phyloP scores from a whole-genome alignment of 2,797 vertebrate genomes.

The Leptoclinus maculatus region DNA sequence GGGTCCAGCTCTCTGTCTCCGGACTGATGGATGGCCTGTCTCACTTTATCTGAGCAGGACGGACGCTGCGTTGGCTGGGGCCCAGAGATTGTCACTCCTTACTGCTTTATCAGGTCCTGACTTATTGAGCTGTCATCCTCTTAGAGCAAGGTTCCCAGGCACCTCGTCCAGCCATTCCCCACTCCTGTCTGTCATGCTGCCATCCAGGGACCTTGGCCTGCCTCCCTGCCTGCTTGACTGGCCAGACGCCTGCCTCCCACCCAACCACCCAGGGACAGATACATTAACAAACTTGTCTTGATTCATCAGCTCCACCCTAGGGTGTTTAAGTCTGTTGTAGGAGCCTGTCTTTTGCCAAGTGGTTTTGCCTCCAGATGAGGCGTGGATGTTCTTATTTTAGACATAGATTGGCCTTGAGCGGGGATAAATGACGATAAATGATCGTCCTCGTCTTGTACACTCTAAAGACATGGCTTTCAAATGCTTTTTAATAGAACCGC shows the following conservation, averaged over 20 bases:
- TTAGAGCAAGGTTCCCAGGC: conserved; percentile 73
- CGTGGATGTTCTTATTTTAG: conserved; percentile 35
- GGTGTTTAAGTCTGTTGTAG: conserved; percentile 41
- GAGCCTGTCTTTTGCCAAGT: conserved; percentile 44
- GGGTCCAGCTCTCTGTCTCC: conserved; percentile 68
- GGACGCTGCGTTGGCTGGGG: conserved; percentile 75
- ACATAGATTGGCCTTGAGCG: conserved; percentile 7
- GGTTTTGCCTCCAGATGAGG: conserved; percentile 56
- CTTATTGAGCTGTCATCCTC: conserved; percentile 81
- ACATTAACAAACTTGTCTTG: conserved; percentile 54
- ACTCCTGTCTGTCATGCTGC: conserved; percentile 61
- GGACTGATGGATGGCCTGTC: conserved; percentile 82
- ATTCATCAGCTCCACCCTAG: conserved; percentile 62
- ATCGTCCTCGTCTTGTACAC: conserved; percentile 2
- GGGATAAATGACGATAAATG: conserved; percentile 12
- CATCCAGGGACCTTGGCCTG: conserved; percentile 65
- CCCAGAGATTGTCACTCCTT: conserved; percentile 77
- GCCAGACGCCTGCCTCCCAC: conserved; percentile 44
- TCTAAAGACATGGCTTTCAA: conserved; percentile 11
- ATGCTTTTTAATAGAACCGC: conserved; percentile 18
- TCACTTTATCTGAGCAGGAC: conserved; percentile 81
- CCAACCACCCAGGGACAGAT: conserved; percentile 43
- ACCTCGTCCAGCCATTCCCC: conserved; percentile 48
- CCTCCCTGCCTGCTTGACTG: conserved; percentile 40
- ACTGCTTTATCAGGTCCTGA: conserved; percentile 80